These are phyloP conservation scores for Hystrix brachyura DNA, from an alignment of 2,113 vertebrate species.

Conservation along the genomic window DNA sequence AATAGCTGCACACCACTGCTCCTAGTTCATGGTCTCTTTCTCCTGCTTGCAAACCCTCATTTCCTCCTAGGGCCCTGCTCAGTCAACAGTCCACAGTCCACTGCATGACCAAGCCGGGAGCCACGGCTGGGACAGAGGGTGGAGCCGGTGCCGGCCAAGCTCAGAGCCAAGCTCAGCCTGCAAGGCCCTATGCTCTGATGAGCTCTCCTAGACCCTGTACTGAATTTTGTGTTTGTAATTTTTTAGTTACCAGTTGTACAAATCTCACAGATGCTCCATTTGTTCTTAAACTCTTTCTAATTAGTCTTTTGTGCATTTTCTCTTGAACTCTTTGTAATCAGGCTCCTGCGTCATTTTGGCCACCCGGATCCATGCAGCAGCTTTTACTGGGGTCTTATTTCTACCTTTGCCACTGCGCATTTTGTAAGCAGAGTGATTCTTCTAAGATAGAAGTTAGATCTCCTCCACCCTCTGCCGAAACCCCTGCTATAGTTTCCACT, in stretches of 20 bases:
- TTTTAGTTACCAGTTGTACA: background rate
- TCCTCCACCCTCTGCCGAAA: background rate
- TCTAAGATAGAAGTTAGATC: background rate
- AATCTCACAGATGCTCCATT: background rate
- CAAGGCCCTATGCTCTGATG: accelerated
- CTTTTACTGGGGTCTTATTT: background rate
- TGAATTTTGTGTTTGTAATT: background rate
- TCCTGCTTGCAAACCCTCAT: background rate
- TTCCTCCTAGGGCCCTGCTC: background rate
- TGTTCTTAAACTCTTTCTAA: background rate
- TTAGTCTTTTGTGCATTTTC: background rate
- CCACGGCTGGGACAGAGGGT: background rate
- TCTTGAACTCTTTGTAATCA: background rate
- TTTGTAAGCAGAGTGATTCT: background rate
- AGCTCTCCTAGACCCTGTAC: background rate
- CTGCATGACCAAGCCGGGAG: background rate
- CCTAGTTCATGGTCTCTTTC: background rate
- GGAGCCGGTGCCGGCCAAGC: accelerated
- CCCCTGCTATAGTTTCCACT: background rate
- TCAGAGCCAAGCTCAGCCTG: too few relatives aligned
- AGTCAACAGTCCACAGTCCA: too few relatives aligned
- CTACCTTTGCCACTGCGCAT: background rate
- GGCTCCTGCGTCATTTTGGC: background rate
- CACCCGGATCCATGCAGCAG: background rate
- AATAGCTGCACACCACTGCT: background rate